Base-by-base conservation (phyloP, 2,113 vertebrate genomes). In the Probosciger aterrimus region DNA sequence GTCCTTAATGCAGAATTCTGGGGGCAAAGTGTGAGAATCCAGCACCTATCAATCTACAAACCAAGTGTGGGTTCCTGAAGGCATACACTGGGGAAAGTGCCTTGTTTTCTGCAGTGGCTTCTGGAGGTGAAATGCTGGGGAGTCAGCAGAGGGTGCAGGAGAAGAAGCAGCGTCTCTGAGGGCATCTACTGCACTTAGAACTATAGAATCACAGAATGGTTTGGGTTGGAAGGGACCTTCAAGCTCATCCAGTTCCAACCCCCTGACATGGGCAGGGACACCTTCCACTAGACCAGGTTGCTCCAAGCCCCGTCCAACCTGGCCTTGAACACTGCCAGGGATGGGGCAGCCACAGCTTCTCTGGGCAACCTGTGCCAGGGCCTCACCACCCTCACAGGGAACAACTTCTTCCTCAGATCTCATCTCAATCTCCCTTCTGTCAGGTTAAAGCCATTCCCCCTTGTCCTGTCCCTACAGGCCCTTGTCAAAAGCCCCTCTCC, bases 81-180 rank as follows among this genome's bases (percentile, higher is more conserved):
- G 28, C 0, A 2, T 17, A 4, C 0, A 1, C 0, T 33, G 52
- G 39, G 46, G 35, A 74, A 60, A 24, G 18, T 2, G 41, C n/a
- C 46, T 41, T 1, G 1, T 65, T 70, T 77, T 57, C 49, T 59
- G 33, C 1, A 2, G 50, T 44, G 47, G 28, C n/a, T 79, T 88
- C 46, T 41, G 46, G 39, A 88, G n/a, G 30, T 53, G 33, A 77
- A 59, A 46, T 19, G 44, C 16, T 82, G 7, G 18, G n/a, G 25
- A n/a, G 10, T 10, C 44, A 73, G 79, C 50, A 50, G 57, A 39
- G 24, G 35, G 23, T 18, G 8, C 33, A 92, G 41, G 33, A 76
- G 49, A 49, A 52, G 59, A 82, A 78, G 39, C 24, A 71, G 19
- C 30, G 35, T 41, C 44, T 82, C 64, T 39, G 44, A 65, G 57